Percentiles rank a stretch among this genome's conserved stretches.
Conservation (phyloP, 2,888 invertebrate species). For the Sesamia inferens region DNA sequence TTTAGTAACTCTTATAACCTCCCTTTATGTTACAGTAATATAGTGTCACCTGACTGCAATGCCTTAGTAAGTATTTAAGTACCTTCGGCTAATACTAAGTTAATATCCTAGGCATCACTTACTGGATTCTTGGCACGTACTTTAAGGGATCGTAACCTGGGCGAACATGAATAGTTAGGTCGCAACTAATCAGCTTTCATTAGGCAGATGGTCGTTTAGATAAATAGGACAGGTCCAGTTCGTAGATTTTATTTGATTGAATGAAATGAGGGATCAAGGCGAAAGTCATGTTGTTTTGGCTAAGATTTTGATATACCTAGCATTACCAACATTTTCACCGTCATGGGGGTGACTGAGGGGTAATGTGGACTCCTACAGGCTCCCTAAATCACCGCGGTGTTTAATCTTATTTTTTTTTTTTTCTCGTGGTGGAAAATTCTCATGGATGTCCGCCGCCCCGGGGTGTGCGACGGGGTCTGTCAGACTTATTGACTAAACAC, state of each 20-base stretch:
- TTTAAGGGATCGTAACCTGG: slow-evolving; percentile 31
- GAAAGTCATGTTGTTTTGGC: not conserved
- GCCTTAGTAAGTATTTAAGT: slow-evolving; percentile 31
- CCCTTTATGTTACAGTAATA: slow-evolving; percentile 3
- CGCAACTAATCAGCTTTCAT: slow-evolving; percentile 53
- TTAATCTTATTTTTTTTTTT: too few relatives aligned
- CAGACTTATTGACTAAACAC: too few relatives aligned
- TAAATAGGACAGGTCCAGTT: slow-evolving; percentile 15
- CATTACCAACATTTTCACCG: too few relatives aligned
- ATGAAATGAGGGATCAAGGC: not conserved
- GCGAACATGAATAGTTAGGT: slow-evolving; percentile 34
- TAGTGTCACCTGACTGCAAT: not conserved
- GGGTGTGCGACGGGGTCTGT: too few relatives aligned
- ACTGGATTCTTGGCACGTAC: slow-evolving; percentile 56
- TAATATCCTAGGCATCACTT: slow-evolving; percentile 30
- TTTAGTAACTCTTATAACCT: not conserved
- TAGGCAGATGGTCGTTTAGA: slow-evolving; percentile 26
- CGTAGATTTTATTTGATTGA: slow-evolving; percentile 10
- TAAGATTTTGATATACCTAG: not conserved
- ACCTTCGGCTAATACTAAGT: slow-evolving; percentile 20
- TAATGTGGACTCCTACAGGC: too few relatives aligned
- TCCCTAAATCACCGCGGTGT: too few relatives aligned
- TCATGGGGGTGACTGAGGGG: too few relatives aligned
- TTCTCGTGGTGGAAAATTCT: too few relatives aligned
- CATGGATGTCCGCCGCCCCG: too few relatives aligned